Percentiles rank a stretch among this genome's conserved stretches.
These are phyloP conservation scores for Crypturellus tataupa DNA, from an alignment of 2,797 vertebrate genomes.

Conservation along the genomic window DNA sequence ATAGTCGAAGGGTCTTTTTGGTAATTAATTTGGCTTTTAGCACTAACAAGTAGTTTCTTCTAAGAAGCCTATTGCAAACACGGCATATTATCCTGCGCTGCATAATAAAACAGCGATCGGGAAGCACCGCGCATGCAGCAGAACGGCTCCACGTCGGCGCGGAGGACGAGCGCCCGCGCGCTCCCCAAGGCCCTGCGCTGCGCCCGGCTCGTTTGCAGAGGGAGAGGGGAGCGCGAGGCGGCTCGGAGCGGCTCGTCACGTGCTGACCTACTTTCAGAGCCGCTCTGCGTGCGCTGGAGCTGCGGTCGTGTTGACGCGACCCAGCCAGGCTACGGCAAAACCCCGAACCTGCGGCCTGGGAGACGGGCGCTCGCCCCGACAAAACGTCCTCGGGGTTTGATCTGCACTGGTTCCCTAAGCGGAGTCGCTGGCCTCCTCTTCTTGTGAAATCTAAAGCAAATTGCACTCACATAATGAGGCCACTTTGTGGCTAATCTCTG, in stretches of 20 bases:
- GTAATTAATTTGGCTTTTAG: constrained; percentile 42
- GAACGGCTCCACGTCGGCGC: not conserved
- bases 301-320: constrained; percentile 68
- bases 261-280: constrained; percentile 77
- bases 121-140: not conserved
- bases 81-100: not conserved
- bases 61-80: not conserved
- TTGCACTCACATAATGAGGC: not conserved
- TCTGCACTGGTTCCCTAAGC: not conserved
- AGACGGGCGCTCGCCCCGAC: constrained; percentile 36
- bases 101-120: not conserved
- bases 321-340: constrained; percentile 58
- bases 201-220: constrained; percentile 48
- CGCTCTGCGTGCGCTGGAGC: constrained; percentile 67
- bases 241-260: constrained; percentile 72
- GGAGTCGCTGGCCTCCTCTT: not conserved
- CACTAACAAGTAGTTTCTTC: not conserved
- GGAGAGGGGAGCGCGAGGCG: constrained; percentile 57
- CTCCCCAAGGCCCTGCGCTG: constrained; percentile 49
- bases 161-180: constrained; percentile 2
- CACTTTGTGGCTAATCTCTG: constrained; percentile 1
- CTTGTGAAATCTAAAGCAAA: not conserved
- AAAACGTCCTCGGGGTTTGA: constrained; percentile 42
- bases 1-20: not conserved
- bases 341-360: constrained; percentile 53